Evolutionary conservation across 2,113 vertebrate species (phyloP).

Genomic region (Grantiella picta): DNA sequence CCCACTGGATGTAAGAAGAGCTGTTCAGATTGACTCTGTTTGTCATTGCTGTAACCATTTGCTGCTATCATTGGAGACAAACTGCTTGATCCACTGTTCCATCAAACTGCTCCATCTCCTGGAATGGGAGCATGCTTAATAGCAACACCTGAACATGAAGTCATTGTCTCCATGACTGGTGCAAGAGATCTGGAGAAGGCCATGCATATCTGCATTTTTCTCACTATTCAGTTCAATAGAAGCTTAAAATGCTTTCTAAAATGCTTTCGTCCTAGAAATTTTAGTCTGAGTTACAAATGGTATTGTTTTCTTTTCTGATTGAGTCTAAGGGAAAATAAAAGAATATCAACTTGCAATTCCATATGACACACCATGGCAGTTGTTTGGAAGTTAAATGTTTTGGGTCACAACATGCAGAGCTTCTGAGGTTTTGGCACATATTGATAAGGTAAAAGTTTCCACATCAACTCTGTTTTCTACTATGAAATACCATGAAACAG

Average conservation of each 20-base stretch:
- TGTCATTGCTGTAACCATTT: neutral
- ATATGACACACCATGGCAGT: neutral
- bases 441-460: neutral
- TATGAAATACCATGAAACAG: neutral
- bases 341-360: neutral
- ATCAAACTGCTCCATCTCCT: neutral
- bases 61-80: neutral
- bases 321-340: neutral
- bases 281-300: neutral
- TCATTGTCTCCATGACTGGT: neutral
- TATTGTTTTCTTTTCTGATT: neutral
- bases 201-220: neutral
- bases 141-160: neutral
- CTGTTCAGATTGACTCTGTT: neutral
- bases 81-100: neutral
- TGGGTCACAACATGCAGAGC: neutral
- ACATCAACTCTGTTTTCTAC: neutral
- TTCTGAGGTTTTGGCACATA: neutral
- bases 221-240: neutral
- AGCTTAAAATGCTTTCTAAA: conserved; percentile 1
- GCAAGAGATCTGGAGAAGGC: neutral
- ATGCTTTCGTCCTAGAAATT: neutral
- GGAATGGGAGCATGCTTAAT: neutral
- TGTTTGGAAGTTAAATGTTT: neutral
- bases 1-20: neutral